A percentile compares a stretch with the other conserved stretches of the same genome.
Conservation (phyloP, 2,113 vertebrate genomes). For the Axis porcinus region DNA sequence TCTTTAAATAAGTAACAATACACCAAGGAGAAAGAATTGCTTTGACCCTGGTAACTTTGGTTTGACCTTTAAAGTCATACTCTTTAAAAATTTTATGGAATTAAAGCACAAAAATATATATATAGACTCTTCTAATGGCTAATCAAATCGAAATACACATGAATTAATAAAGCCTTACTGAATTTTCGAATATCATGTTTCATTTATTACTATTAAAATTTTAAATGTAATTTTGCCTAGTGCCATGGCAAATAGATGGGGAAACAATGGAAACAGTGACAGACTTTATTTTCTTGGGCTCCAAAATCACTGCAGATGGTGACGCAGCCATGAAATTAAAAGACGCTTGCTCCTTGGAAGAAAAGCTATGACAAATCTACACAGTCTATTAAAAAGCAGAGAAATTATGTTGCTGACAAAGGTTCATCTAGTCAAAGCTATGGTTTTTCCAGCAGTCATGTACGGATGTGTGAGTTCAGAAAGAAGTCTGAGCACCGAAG, state of each 20-base stretch:
- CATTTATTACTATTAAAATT: not conserved
- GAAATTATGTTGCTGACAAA: not conserved
- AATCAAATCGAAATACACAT: not conserved
- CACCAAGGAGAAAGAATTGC: not conserved
- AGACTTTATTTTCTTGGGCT: not conserved
- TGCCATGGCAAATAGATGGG: not conserved
- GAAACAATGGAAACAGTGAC: not conserved
- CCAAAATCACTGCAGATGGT: not conserved
- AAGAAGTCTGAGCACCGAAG: not conserved
- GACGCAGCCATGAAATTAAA: not conserved
- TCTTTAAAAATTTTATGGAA: not conserved
- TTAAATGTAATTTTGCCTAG: not conserved
- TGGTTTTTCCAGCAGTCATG: not conserved
- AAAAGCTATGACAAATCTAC: not conserved
- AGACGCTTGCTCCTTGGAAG: not conserved
- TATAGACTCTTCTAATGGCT: not conserved
- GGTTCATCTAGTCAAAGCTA: not conserved
- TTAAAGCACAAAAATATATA: not conserved
- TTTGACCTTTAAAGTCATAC: slow-evolving; percentile 25
- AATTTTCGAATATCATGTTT: not conserved
- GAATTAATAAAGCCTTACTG: not conserved
- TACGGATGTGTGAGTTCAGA: not conserved
- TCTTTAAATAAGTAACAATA: not conserved
- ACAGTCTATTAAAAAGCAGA: not conserved
- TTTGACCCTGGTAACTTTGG: not conserved